Evolutionary conservation across 1,140 invertebrate species (phyloP).

Genomic region (Gerris buenoi): DNA sequence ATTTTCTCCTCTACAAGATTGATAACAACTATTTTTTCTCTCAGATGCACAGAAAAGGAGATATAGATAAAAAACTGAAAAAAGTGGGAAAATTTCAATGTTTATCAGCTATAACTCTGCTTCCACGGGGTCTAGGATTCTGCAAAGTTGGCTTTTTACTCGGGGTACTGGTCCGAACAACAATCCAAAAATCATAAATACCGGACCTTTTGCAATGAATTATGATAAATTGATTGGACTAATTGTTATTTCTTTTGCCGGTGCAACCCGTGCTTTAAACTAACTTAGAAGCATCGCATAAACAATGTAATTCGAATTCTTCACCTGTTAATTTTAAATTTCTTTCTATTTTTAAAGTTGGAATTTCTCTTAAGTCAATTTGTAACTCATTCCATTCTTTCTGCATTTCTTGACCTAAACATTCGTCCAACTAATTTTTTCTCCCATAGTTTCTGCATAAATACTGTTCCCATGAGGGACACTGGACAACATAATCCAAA

Average conservation of each 20-base stretch:
- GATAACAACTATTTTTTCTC: too few species aligned
- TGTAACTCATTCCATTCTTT: not conserved
- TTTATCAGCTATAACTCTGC: too few species aligned
- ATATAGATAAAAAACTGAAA: too few species aligned
- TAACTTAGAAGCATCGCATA: not conserved
- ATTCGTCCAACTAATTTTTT: not conserved
- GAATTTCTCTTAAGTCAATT: not conserved
- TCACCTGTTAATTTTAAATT: not conserved
- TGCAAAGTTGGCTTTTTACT: too few species aligned
- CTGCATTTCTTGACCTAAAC: not conserved
- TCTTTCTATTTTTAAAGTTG: not conserved
- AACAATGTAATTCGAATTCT: not conserved
- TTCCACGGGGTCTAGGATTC: too few species aligned
- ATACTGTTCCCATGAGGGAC: not conserved
- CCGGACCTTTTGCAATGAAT: too few species aligned
- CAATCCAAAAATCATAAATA: too few species aligned
- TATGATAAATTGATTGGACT: too few species aligned
- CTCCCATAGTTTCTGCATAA: not conserved
- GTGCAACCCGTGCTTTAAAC: not conserved
- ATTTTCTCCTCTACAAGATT: too few species aligned
- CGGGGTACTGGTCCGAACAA: too few species aligned
- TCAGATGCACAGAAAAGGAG: too few species aligned
- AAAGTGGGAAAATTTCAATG: too few species aligned
- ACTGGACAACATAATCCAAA: not conserved
- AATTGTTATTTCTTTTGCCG: not conserved